Evolutionary conservation across 2,113 vertebrate genomes (phyloP).

Genomic region (Vidua chalybeata): DNA sequence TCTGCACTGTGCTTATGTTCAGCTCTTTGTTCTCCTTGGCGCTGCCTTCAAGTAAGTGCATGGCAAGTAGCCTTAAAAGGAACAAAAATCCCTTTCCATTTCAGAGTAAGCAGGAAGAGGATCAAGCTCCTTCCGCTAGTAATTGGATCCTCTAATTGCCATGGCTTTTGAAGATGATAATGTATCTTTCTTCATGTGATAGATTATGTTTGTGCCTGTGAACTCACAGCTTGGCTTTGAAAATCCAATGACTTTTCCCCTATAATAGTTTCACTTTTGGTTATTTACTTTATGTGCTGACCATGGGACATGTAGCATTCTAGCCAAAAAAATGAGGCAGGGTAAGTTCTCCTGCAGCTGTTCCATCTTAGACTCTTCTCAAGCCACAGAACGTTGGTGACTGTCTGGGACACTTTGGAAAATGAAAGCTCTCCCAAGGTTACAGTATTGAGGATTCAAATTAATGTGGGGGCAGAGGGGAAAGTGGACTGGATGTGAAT

Average conservation of each 20-base stretch:
- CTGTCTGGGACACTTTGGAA: neutral
- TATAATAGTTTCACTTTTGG: neutral
- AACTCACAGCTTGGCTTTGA: neutral
- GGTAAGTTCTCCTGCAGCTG: neutral
- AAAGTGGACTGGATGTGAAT: neutral
- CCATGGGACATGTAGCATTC: rapidly evolving
- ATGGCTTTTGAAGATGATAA: neutral
- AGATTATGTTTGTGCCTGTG: neutral
- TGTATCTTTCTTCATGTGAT: neutral
- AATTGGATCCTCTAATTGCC: neutral
- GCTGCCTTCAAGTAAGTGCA: neutral
- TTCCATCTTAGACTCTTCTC: neutral
- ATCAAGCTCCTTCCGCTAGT: neutral
- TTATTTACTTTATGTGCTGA: neutral
- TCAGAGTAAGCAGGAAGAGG: neutral
- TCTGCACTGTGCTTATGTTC: neutral
- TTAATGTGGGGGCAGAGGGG: neutral
- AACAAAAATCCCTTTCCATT: neutral
- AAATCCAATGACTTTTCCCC: neutral
- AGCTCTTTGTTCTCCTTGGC: neutral
- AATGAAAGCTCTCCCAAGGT: neutral
- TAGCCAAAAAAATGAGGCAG: neutral
- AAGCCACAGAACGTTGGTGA: rapidly evolving
- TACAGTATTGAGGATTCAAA: neutral
- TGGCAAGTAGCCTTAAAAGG: neutral